These are phyloP conservation scores for Denticeps clupeoides DNA, from an alignment of 2,797 vertebrate genomes.

Conservation along the genomic window DNA sequence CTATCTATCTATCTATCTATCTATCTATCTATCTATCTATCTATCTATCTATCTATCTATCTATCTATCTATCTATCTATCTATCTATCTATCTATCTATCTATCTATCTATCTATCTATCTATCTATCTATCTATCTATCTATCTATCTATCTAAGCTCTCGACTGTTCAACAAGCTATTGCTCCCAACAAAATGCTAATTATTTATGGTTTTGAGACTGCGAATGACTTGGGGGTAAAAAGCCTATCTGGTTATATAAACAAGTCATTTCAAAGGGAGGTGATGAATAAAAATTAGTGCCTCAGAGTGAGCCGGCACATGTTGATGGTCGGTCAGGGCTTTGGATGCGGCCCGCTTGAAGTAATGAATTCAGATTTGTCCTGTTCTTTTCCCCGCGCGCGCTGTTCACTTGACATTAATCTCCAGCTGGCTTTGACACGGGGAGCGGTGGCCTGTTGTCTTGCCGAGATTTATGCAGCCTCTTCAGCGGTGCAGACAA, in stretches of 20 bases:
- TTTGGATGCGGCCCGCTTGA: constrained; percentile 24
- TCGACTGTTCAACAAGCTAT: constrained; percentile 30
- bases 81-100: too few relatives aligned
- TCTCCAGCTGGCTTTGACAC: background rate
- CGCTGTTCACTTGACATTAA: constrained; percentile 24
- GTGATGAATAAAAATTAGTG: constrained; percentile 24
- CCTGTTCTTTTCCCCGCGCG: constrained; percentile 10
- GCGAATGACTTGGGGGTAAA: constrained; percentile 6
- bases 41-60: too few relatives aligned
- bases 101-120: too few relatives aligned
- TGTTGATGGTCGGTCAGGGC: constrained; percentile 11
- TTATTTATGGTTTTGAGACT: constrained; percentile 29
- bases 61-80: too few relatives aligned
- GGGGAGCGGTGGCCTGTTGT: constrained; percentile 3
- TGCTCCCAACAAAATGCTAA: constrained; percentile 24
- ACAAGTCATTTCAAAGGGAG: constrained; percentile 21
- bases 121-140: too few relatives aligned
- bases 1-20: too few relatives aligned
- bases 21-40: too few relatives aligned
- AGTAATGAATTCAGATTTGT: constrained; percentile 21
- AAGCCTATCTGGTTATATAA: constrained; percentile 10
- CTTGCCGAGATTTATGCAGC: background rate
- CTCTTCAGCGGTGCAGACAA: constrained; percentile 7
- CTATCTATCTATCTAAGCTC: too few relatives aligned
- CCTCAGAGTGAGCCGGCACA: constrained; percentile 9